Percentiles rank a stretch among this genome's conserved stretches.
Conservation (phyloP, 2,113 vertebrate species). For the Todiramphus saurophagus region DNA sequence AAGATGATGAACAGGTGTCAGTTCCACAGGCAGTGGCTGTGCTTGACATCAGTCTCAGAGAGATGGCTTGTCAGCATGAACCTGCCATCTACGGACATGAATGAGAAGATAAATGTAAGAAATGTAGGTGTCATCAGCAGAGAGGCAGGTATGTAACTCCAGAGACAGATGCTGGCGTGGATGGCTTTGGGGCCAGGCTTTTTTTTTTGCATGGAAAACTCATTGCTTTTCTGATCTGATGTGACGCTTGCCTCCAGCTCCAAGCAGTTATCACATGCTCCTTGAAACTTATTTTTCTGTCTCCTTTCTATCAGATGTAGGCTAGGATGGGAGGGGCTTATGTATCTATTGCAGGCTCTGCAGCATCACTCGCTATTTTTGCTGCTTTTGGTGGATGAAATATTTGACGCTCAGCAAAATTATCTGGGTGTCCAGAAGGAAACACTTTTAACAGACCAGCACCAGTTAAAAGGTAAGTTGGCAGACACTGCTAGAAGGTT, state of each 20-base stretch:
- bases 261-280: background rate
- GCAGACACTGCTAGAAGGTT: background rate
- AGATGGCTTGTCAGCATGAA: background rate
- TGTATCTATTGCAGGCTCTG: background rate
- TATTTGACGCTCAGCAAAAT: background rate
- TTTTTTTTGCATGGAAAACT: background rate
- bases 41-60: background rate
- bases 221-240: conserved; percentile 11
- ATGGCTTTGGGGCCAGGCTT: background rate
- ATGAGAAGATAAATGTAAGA: background rate
- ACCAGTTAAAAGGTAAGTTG: background rate
- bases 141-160: background rate
- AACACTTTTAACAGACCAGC: background rate
- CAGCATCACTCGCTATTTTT: background rate
- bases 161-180: background rate
- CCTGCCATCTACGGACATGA: background rate
- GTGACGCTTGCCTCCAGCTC: conserved; percentile 15
- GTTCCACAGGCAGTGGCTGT: background rate
- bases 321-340: background rate
- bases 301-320: background rate
- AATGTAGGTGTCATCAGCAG: background rate
- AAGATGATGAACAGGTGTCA: background rate
- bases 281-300: conserved; percentile 15
- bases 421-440: background rate
- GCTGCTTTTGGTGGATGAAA: background rate